Evolutionary conservation across 2,888 invertebrate species (phyloP).

Genomic region (Shargacucullia verbasci): DNA sequence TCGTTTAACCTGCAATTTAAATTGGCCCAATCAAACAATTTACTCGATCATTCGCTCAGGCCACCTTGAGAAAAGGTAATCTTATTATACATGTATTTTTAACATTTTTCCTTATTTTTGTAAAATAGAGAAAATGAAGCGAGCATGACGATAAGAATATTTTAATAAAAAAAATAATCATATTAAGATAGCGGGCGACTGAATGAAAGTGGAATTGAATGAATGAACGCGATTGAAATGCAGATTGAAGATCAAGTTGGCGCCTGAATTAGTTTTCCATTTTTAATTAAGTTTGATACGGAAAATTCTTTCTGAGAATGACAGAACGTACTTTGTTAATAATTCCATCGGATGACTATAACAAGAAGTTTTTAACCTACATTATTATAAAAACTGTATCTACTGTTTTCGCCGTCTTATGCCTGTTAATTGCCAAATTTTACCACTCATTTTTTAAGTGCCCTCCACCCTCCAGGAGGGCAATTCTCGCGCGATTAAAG

Average conservation of each 20-base stretch:
- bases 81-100: slow-evolving; percentile 2
- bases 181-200: not conserved
- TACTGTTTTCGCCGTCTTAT: no score
- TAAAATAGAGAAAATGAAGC: slow-evolving; percentile 1
- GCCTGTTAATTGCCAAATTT: no score
- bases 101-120: slow-evolving; percentile 14
- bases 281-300: no score
- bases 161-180: not conserved
- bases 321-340: no score
- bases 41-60: not conserved
- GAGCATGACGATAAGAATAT: slow-evolving; percentile 10
- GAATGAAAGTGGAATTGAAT: slow-evolving; percentile 7
- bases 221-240: not conserved
- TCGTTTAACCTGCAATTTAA: not conserved
- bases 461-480: no score
- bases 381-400: no score
- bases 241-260: not conserved
- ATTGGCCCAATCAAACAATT: slow-evolving; percentile 8
- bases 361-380: no score
- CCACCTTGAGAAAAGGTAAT: slow-evolving; percentile 8
- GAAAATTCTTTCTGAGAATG: no score
- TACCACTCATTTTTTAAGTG: no score
- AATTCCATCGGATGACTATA: no score
- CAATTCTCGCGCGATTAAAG: no score
- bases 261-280: no score